A percentile compares a stretch with the other conserved stretches of the same genome.
phyloP scores from a whole-genome alignment of 2,888 invertebrate genomes.

The Panzeria rudis region DNA sequence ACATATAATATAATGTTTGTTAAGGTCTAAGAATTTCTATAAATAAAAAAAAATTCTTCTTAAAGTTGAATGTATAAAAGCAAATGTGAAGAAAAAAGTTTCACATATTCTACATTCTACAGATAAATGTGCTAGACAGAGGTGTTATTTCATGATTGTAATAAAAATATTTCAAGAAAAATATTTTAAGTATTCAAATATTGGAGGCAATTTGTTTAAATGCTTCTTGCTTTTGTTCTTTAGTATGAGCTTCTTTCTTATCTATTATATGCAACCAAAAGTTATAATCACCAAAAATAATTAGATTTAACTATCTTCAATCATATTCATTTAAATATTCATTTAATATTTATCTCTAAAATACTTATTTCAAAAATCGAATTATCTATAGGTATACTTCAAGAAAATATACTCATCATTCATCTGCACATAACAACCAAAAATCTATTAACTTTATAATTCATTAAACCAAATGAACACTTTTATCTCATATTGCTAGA shows the following conservation, averaged over 20 bases:
- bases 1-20: too few species aligned
- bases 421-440: neutral
- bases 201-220: neutral
- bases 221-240: neutral
- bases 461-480: slow-evolving; percentile 41
- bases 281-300: neutral
- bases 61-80: too few species aligned
- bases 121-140: too few species aligned
- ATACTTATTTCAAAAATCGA: neutral
- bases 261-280: neutral
- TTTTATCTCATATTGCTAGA: neutral
- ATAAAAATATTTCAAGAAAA: too few species aligned
- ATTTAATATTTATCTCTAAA: neutral
- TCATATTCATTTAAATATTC: neutral
- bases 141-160: too few species aligned
- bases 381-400: neutral
- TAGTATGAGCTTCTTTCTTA: neutral
- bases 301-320: slow-evolving; percentile 5
- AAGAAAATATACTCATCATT: neutral
- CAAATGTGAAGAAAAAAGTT: too few species aligned
- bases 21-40: too few species aligned
- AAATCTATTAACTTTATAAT: slow-evolving; percentile 30
- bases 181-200: neutral
- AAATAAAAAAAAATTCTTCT: too few species aligned
- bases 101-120: too few species aligned